Evolutionary conservation across 2,797 vertebrate species (phyloP).

Genomic region (Dendrocincla tyrannina): DNA sequence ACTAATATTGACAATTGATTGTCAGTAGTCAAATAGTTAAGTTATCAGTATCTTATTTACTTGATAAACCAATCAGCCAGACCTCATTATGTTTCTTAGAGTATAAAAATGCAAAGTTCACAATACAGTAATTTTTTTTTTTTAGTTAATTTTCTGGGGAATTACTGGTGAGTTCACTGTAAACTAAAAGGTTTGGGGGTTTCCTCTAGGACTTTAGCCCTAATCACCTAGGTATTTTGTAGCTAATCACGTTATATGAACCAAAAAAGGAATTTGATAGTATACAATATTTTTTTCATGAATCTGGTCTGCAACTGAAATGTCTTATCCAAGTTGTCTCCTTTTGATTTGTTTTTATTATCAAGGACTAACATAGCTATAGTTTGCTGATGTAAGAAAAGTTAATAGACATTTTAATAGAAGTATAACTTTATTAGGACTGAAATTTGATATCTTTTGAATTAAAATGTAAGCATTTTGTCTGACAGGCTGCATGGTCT

Average conservation of each 20-base stretch:
- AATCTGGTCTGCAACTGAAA: background rate
- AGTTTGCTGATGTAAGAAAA: background rate
- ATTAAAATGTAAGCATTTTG: background rate
- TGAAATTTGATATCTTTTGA: background rate
- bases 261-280: background rate
- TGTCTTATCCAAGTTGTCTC: background rate
- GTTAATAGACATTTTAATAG: background rate
- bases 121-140: background rate
- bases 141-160: background rate
- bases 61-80: background rate
- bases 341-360: background rate
- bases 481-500: background rate
- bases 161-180: background rate
- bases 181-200: accelerated
- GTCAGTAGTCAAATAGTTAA: background rate
- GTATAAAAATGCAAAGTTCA: background rate
- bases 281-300: background rate
- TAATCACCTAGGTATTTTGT: background rate
- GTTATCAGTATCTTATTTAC: background rate
- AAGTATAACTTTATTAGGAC: background rate
- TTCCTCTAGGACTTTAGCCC: background rate
- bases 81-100: background rate
- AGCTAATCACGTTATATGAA: background rate
- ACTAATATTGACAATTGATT: background rate
- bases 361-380: background rate